Evolutionary conservation across 1,140 invertebrate species (phyloP).

Genomic region (Caenorhabditis remanei): DNA sequence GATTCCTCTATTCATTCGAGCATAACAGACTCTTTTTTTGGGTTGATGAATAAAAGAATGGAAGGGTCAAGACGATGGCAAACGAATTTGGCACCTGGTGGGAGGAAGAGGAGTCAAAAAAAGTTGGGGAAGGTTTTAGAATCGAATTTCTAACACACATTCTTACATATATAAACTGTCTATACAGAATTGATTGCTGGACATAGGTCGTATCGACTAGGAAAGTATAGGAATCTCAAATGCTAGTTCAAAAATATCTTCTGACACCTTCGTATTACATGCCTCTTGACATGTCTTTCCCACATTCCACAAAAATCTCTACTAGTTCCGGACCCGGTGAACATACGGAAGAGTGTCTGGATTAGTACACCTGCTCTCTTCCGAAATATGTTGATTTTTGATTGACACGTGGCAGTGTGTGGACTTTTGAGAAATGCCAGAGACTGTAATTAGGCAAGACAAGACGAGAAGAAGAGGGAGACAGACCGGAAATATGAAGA

Average conservation of each 20-base stretch:
- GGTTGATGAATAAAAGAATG: background rate
- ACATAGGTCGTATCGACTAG: too few species aligned
- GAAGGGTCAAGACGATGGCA: background rate
- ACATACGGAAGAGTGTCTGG: constrained; percentile 18
- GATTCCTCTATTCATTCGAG: constrained; percentile 29
- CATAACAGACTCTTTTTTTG: background rate
- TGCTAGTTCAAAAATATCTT: background rate
- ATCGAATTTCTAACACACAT: too few species aligned
- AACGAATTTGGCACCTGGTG: background rate
- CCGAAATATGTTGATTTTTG: constrained; percentile 26
- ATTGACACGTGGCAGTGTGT: constrained; percentile 38
- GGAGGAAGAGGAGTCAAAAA: background rate
- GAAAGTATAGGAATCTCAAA: too few species aligned
- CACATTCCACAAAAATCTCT: background rate
- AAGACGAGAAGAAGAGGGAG: background rate
- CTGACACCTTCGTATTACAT: background rate
- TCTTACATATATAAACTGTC: too few species aligned
- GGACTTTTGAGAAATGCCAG: background rate
- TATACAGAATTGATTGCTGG: too few species aligned
- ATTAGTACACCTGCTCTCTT: constrained; percentile 41
- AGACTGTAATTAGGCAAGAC: constrained; percentile 22
- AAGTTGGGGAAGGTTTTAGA: too few species aligned
- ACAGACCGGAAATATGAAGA: constrained; percentile 23
- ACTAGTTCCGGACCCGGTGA: background rate
- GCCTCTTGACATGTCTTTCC: background rate